Conservation (phyloP, 2,797 vertebrate species). For the Coregonus ussuriensis region DNA sequence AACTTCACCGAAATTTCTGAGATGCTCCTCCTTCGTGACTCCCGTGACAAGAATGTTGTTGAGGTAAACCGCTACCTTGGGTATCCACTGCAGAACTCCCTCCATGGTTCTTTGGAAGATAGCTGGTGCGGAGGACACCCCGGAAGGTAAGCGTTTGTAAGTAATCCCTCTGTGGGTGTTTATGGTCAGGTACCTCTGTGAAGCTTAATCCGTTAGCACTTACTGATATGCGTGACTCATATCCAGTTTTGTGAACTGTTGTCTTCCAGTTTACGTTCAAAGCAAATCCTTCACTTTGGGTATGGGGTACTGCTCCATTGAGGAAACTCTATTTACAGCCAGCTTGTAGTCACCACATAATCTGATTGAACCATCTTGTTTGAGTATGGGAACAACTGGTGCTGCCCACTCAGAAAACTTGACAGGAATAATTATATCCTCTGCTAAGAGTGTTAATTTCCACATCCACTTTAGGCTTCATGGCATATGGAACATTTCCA, state of each 20-base stretch:
- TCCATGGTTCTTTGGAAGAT: too few relatives aligned
- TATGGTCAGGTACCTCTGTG: background rate
- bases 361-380: background rate
- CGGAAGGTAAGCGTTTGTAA: background rate
- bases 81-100: too few relatives aligned
- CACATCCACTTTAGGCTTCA: background rate
- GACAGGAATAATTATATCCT: background rate
- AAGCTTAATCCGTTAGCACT: background rate
- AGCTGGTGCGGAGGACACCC: background rate
- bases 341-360: too few relatives aligned
- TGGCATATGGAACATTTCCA: background rate
- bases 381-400: background rate
- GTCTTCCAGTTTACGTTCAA: too few relatives aligned
- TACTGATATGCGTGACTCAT: background rate
- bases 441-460: background rate
- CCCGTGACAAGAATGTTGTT: background rate
- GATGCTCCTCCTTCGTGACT: too few relatives aligned
- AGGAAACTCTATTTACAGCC: background rate
- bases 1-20: too few relatives aligned
- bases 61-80: too few relatives aligned
- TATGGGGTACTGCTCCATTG: background rate
- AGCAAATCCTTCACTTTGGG: background rate
- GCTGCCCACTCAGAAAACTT: conserved; percentile 5
- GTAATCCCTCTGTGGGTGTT: background rate
- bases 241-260: background rate